phyloP scores from a whole-genome alignment of 2,113 vertebrate species.

The Bos indicus region DNA sequence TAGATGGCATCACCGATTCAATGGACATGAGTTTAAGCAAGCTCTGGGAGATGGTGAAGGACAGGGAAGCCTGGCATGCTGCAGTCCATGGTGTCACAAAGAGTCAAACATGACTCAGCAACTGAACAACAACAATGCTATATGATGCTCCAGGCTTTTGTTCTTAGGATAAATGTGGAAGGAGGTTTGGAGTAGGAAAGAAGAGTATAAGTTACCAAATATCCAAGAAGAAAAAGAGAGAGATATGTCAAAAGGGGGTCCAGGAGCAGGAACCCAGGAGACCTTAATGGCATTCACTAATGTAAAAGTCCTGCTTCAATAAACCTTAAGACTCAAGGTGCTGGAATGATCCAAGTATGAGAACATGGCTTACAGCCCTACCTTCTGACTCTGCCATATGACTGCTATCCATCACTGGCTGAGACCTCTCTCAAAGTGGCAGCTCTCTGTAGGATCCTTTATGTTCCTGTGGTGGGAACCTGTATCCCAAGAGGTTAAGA shows the following conservation, averaged over 20 bases:
- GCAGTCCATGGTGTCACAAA: background rate
- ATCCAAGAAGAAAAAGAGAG: background rate
- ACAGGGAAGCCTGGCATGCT: background rate
- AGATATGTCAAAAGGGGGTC: background rate
- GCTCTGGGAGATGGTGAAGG: background rate
- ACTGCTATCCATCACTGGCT: background rate
- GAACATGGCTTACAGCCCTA: background rate
- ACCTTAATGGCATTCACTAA: background rate
- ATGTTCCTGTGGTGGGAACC: background rate
- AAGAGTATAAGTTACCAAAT: background rate
- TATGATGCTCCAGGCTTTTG: background rate
- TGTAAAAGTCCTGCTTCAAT: background rate
- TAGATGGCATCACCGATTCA: background rate
- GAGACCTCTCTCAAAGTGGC: background rate
- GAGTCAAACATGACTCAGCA: background rate
- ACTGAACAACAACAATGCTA: background rate
- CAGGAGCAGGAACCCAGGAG: background rate
- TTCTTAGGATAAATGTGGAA: background rate
- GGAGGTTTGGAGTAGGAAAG: background rate
- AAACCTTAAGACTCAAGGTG: background rate
- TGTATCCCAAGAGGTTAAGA: slow-evolving; percentile 33
- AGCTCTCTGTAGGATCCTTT: background rate
- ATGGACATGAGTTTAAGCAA: background rate
- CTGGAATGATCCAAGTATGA: background rate
- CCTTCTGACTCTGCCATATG: background rate